These are phyloP conservation scores for Dolichotis patagonum DNA, from an alignment of 2,113 vertebrate genomes.

Conservation along the genomic window DNA sequence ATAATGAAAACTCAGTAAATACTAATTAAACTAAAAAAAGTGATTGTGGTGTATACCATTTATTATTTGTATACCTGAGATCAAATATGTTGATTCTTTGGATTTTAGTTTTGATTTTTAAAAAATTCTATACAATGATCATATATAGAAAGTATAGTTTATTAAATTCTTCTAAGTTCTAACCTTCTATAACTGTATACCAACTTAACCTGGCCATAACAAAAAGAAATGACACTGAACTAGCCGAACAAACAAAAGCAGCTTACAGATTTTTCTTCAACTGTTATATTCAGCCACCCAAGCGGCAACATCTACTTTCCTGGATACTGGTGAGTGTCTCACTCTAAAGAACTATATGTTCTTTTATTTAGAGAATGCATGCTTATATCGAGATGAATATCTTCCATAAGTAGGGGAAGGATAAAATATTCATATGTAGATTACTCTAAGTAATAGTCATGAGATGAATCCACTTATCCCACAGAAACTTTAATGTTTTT, in stretches of 20 bases:
- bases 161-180: not conserved
- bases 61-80: not conserved
- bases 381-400: not conserved
- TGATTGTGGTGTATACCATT: not conserved
- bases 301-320: not conserved
- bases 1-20: constrained; percentile 3
- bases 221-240: not conserved
- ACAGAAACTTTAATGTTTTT: not conserved
- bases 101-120: constrained; percentile 20
- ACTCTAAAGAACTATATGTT: not conserved
- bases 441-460: not conserved
- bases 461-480: not conserved
- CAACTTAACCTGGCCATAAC: not conserved
- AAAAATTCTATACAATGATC: not conserved
- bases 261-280: not conserved
- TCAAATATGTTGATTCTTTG: not conserved
- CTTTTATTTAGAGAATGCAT: not conserved
- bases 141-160: not conserved
- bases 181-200: not conserved
- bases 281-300: rapidly evolving
- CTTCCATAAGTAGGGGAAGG: not conserved
- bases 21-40: not conserved
- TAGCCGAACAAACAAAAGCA: not conserved
- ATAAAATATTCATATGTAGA: not conserved
- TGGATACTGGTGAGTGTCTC: rapidly evolving